Evolutionary conservation across 1,140 invertebrate species (phyloP), one percentile per base, ranked within the genome.

Genomic region (Drosophila prosaltans): DNA sequence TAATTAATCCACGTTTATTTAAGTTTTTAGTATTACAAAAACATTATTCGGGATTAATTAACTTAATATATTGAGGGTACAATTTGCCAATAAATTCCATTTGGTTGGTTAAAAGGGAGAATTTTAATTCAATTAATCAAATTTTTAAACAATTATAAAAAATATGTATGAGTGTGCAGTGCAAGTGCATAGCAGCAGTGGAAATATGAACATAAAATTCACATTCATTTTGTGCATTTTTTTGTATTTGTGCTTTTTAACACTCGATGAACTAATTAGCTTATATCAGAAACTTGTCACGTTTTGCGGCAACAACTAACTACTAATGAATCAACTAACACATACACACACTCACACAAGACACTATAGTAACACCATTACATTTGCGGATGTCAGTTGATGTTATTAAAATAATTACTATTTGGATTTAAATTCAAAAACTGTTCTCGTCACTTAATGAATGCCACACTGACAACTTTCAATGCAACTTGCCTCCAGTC

Each of bases 391-490:
- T 40, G 48, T 55, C 40, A 26, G 63, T 28, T 67, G 57, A 67
- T 57, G 73, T 72, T 55, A 60, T 75, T 75, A 75, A 74, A 75
- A 75, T 75, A 75, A 75, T 75, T 75, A 74, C 73, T 75, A 64
- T 68, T 72, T 75, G 72, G 72, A 68, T 61, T 51, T 51, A 51
- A 51, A 51, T 51, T 51, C 45, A 51, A 68, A 74, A 62, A 62
- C 39, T 45, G 64, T 51, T 51, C 45, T 75, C 72, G 57, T 55
- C 73, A 68, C 73, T 68, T 74, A 65, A 68, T 75, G 72, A 75
- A 75, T 75, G 57, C 72, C 72, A 62, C 41, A 36, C 26, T 39
- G 58, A 24, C 16, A 21, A 59, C 58, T 60, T 40, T 60, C 39
- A 40, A 40, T 58, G 60, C 11, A 45, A 40, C 57, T 30, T 45